Evolutionary conservation across 2,113 vertebrate genomes (phyloP).

Genomic region (Myxocyprinus asiaticus): DNA sequence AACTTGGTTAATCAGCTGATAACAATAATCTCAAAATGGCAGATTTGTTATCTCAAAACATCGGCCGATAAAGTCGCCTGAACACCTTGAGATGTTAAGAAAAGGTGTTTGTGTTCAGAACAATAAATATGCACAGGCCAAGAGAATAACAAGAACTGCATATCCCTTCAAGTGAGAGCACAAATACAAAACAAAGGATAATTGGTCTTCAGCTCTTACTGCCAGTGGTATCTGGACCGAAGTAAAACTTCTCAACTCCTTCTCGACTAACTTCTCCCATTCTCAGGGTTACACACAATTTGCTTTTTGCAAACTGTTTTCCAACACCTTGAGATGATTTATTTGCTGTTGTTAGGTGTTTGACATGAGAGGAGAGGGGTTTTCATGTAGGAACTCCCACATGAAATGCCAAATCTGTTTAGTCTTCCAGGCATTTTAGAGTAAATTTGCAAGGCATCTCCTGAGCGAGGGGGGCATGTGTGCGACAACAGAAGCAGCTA

Average conservation of each 20-base stretch:
- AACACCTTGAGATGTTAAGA: too few species aligned
- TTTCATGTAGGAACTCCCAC: conserved; percentile 55
- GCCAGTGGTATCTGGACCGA: conserved; percentile 1
- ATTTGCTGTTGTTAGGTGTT: conserved; percentile 21
- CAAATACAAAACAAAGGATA: conserved; percentile 46
- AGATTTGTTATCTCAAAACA: too few species aligned
- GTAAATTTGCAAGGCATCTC: conserved; percentile 42
- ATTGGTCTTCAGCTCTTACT: conserved; percentile 58
- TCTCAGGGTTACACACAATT: conserved; percentile 73
- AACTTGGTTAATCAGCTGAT: too few species aligned
- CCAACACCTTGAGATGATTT: conserved; percentile 58
- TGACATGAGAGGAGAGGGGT: conserved; percentile 36
- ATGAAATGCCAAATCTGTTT: conserved; percentile 63
- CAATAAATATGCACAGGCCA: too few species aligned
- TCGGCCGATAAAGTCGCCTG: too few species aligned
- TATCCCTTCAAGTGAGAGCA: background rate
- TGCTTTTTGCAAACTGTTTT: conserved; percentile 13
- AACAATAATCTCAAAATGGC: too few species aligned
- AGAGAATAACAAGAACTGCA: background rate
- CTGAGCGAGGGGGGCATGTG: conserved; percentile 48
- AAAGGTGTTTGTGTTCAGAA: too few species aligned
- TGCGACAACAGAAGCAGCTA: conserved; percentile 40
- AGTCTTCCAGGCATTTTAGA: conserved; percentile 67
- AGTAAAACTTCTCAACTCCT: conserved; percentile 41
- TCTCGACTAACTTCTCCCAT: conserved; percentile 36